Conservation (phyloP, 2,797 vertebrate genomes). For the Apogon hyalosoma region DNA sequence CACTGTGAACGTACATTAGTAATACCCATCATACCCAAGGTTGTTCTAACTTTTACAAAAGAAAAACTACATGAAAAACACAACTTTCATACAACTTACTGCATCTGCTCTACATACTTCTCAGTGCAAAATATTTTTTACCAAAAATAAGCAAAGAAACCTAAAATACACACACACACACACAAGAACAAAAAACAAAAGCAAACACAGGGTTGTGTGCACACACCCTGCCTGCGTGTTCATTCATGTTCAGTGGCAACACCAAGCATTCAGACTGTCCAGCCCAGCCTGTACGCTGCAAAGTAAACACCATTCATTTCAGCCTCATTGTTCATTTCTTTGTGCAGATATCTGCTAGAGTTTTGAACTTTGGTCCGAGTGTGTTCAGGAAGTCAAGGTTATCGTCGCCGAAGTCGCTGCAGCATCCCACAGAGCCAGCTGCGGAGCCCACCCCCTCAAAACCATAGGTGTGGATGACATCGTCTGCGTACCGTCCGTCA, state of each 20-base stretch:
- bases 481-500: constrained; percentile 85
- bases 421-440: constrained; percentile 92
- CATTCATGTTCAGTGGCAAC: constrained; percentile 36
- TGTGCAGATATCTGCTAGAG: constrained; percentile 86
- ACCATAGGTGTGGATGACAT: constrained; percentile 86
- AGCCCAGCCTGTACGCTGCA: constrained; percentile 18
- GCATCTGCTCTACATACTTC: constrained; percentile 41
- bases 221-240: constrained; percentile 18
- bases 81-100: constrained; percentile 42
- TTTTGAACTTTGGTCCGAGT: constrained; percentile 93
- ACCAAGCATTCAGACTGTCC: constrained; percentile 16
- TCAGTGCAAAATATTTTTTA: constrained; percentile 72
- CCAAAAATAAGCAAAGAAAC: constrained; percentile 28
- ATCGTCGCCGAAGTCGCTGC: constrained; percentile 86
- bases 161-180: background rate
- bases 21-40: constrained; percentile 34
- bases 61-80: constrained; percentile 30
- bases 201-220: background rate
- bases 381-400: constrained; percentile 90
- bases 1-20: constrained; percentile 10
- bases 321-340: constrained; percentile 77
- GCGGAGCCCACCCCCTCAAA: constrained; percentile 90
- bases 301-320: constrained; percentile 22
- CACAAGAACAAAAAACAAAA: background rate
- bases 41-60: constrained; percentile 22